Conservation (phyloP, 2,888 invertebrate genomes). For the Drepanosiphum platanoidis region DNA sequence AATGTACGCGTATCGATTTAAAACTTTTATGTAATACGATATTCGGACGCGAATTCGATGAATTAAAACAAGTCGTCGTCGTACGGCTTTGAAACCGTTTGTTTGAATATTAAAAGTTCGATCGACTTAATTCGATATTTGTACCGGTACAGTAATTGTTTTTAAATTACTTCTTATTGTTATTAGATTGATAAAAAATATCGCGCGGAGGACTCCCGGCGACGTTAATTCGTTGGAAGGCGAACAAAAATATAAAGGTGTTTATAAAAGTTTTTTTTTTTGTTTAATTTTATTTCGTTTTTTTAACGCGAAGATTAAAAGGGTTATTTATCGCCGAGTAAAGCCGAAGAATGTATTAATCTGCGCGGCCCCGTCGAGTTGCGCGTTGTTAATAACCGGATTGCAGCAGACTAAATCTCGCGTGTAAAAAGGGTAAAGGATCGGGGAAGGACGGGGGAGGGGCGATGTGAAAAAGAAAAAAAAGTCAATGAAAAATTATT, state of each 20-base stretch:
- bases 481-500: conserved; percentile 48
- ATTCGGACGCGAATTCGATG: no score
- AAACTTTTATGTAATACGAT: not conserved
- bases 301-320: conserved; percentile 34
- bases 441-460: no score
- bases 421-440: not conserved
- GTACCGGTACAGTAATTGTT: not conserved
- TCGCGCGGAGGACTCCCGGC: not conserved
- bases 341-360: conserved; percentile 30
- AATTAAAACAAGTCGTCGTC: no score
- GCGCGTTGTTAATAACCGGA: conserved; percentile 37
- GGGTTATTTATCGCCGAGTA: conserved; percentile 30
- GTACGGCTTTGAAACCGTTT: not conserved
- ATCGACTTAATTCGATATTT: not conserved
- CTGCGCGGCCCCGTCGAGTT: conserved; percentile 15
- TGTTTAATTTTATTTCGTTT: not conserved
- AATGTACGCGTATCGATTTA: not conserved
- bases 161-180: conserved; percentile 10
- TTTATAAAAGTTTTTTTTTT: conserved; percentile 19
- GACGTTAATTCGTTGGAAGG: not conserved
- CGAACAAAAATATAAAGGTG: conserved; percentile 16
- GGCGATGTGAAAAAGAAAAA: conserved; percentile 1
- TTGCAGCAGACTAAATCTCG: conserved; percentile 20
- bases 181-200: conserved; percentile 1
- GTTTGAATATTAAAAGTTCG: not conserved